Evolutionary conservation across 2,113 vertebrate genomes (phyloP).

Genomic region (Tupaia chinensis): DNA sequence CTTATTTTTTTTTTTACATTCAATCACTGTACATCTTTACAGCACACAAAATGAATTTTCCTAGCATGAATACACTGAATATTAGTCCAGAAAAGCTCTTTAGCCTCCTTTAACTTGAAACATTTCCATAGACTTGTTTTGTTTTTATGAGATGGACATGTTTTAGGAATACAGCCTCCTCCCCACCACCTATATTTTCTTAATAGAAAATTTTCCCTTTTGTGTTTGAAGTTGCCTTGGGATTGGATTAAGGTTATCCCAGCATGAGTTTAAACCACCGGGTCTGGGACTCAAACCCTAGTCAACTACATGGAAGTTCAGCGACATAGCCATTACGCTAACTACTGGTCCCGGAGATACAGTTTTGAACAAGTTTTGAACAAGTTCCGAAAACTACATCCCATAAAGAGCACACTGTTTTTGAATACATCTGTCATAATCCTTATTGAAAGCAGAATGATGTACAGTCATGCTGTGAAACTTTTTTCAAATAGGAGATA

Average conservation of each 20-base stretch:
- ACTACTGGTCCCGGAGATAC: too few relatives aligned
- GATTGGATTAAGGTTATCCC: neutral
- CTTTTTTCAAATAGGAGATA: neutral
- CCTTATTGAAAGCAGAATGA: constrained; percentile 16
- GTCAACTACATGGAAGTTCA: too few relatives aligned
- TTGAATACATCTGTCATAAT: constrained; percentile 35
- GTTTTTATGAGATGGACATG: neutral
- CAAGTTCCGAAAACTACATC: too few relatives aligned
- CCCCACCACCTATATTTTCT: neutral
- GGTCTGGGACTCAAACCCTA: too few relatives aligned
- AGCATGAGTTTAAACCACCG: too few relatives aligned
- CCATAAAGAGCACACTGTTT: neutral
- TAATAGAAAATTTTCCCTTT: neutral
- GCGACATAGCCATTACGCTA: too few relatives aligned
- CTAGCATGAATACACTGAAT: too few relatives aligned
- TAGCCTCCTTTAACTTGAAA: neutral
- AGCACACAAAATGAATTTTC: too few relatives aligned
- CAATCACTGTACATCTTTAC: too few relatives aligned
- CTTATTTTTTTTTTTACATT: too few relatives aligned
- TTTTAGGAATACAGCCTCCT: neutral
- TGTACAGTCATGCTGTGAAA: neutral
- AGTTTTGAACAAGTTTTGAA: too few relatives aligned
- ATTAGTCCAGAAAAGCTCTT: neutral
- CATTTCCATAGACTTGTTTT: neutral
- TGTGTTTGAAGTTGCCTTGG: neutral